Percentiles rank a stretch among this genome's conserved stretches.
phyloP scores from a whole-genome alignment of 2,888 invertebrate species.

The Noctua pronuba region DNA sequence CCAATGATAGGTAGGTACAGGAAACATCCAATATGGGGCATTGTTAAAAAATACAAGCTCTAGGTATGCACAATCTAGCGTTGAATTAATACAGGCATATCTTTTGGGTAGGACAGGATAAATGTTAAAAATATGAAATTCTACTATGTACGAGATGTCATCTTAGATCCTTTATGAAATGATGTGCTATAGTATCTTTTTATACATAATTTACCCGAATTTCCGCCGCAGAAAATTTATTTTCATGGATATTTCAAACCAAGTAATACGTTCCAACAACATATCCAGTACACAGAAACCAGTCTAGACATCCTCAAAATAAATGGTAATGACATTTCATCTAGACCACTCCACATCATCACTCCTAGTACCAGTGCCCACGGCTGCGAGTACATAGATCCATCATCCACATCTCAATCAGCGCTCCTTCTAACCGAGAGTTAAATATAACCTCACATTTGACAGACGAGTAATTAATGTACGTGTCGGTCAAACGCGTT shows the following conservation, averaged over 20 bases:
- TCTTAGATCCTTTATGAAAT: not conserved
- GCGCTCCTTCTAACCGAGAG: conserved; percentile 39
- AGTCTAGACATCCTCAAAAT: conserved; percentile 46
- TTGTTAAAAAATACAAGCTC: conserved; percentile 12
- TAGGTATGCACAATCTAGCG: not conserved
- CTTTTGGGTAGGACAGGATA: not conserved
- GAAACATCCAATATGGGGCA: conserved; percentile 1
- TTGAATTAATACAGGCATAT: not conserved
- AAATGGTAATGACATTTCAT: conserved; percentile 59
- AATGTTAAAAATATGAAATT: too few relatives aligned
- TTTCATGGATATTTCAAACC: not conserved
- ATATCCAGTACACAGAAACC: conserved; percentile 6
- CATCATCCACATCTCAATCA: conserved; percentile 55
- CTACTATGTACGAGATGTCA: not conserved
- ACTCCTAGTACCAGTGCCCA: conserved; percentile 1
- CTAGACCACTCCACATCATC: conserved; percentile 27
- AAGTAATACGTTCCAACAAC: not conserved
- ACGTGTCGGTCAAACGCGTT: conserved; percentile 31
- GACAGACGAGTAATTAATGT: conserved; percentile 64
- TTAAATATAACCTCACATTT: conserved; percentile 64
- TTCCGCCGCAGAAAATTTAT: not conserved
- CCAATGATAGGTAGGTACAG: conserved; percentile 9
- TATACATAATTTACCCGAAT: not conserved
- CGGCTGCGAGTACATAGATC: conserved; percentile 31
- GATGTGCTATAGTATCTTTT: too few relatives aligned